These are phyloP conservation scores for Lemur catta DNA, from an alignment of 2,797 vertebrate genomes.

Conservation along the genomic window DNA sequence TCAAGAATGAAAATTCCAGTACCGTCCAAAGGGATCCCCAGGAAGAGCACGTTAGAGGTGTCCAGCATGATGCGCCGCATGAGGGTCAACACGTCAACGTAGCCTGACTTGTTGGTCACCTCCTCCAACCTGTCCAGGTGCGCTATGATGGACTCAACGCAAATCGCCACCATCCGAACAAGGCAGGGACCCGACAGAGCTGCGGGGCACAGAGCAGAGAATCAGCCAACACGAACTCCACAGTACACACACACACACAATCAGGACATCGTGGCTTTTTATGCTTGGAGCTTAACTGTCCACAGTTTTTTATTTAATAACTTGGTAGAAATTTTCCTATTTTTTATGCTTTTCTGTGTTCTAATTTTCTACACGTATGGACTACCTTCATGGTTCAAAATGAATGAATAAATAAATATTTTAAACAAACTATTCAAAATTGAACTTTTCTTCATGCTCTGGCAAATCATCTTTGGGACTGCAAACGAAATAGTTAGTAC, in stretches of 20 bases:
- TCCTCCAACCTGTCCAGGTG: slow-evolving; percentile 89
- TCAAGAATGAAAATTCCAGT: neutral
- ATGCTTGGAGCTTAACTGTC: neutral
- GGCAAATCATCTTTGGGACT: neutral
- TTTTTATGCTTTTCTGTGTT: neutral
- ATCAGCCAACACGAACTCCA: neutral
- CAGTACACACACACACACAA: neutral
- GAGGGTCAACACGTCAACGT: slow-evolving; percentile 90
- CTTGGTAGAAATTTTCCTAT: neutral
- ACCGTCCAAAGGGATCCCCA: slow-evolving; percentile 94
- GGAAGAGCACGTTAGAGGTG: slow-evolving; percentile 93
- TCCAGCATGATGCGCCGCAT: slow-evolving; percentile 93
- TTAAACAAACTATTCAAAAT: neutral
- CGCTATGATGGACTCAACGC: slow-evolving; percentile 86
- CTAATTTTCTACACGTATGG: slow-evolving; percentile 1
- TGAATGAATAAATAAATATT: neutral
- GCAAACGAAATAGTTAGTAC: neutral
- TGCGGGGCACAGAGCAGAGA: slow-evolving; percentile 65
- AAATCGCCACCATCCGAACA: slow-evolving; percentile 88
- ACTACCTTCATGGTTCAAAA: neutral
- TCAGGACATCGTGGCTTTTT: neutral
- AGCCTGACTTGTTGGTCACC: slow-evolving; percentile 83
- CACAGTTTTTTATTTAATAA: neutral
- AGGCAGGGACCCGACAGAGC: slow-evolving; percentile 94
- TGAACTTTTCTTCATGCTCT: neutral